Percentiles rank a stretch among this genome's conserved stretches.
Evolutionary conservation across 2,888 invertebrate species (phyloP).

Genomic region (Abrostola triplasia): DNA sequence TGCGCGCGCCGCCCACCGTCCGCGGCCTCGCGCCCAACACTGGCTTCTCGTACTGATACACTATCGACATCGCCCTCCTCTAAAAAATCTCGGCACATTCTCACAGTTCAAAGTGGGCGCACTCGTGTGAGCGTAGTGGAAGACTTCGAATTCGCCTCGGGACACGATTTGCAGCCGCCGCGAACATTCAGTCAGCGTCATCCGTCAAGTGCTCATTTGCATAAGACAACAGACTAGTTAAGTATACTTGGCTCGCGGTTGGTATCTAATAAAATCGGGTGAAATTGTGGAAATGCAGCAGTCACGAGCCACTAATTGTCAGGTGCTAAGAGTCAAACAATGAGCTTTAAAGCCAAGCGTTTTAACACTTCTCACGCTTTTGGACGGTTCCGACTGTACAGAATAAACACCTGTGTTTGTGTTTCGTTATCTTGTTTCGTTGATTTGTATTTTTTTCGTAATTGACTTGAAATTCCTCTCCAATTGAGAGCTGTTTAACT

Average conservation of each 20-base stretch:
- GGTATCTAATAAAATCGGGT: conserved; percentile 29
- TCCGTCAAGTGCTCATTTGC: conserved; percentile 37
- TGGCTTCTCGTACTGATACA: conserved; percentile 66
- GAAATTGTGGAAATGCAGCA: conserved; percentile 51
- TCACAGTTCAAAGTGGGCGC: conserved; percentile 61
- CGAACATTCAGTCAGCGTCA: conserved; percentile 53
- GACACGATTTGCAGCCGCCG: conserved; percentile 66
- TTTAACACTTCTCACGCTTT: conserved; percentile 75
- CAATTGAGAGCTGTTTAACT: conserved; percentile 31
- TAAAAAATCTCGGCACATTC: conserved; percentile 67
- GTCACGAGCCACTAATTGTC: conserved; percentile 65
- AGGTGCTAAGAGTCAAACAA: conserved; percentile 69
- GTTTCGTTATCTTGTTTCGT: conserved; percentile 65
- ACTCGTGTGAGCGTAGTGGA: conserved; percentile 48
- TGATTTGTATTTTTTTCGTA: conserved; percentile 46
- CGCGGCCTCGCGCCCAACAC: conserved; percentile 70
- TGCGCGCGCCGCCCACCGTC: conserved; percentile 65
- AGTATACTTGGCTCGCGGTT: conserved; percentile 8
- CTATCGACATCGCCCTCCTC: conserved; percentile 69
- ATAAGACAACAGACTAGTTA: conserved; percentile 28
- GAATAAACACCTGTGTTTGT: conserved; percentile 74
- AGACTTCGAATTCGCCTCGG: conserved; percentile 63
- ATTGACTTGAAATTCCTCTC: conserved; percentile 39
- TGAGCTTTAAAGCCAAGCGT: conserved; percentile 58
- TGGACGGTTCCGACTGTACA: conserved; percentile 60